Conservation (phyloP, 2,797 vertebrate species). For the Premnoplex brunnescens region DNA sequence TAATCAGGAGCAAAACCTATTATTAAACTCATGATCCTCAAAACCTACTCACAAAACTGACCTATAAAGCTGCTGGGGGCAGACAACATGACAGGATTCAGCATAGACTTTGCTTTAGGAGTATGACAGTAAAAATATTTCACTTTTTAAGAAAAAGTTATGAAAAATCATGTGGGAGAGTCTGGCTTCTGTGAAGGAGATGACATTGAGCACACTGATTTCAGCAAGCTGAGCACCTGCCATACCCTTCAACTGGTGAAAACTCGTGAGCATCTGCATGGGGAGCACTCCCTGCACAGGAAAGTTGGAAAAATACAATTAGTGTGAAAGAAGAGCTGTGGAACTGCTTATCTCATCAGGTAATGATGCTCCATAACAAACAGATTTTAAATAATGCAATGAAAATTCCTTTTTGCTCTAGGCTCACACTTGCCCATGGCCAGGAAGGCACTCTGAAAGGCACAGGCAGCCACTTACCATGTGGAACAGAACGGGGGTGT, state of each 20-base stretch:
- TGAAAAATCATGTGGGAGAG: neutral
- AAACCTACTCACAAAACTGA: neutral
- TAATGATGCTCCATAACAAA: neutral
- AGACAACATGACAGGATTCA: neutral
- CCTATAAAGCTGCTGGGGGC: neutral
- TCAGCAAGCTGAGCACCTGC: neutral
- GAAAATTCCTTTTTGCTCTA: neutral
- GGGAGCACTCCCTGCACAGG: neutral
- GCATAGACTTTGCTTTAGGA: neutral
- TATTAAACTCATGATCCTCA: neutral
- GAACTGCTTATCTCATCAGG: neutral
- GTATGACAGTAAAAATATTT: neutral
- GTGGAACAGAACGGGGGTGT: conserved; percentile 73
- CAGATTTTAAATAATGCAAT: neutral
- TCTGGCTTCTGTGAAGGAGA: neutral
- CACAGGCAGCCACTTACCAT: conserved; percentile 57
- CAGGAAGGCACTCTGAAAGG: neutral
- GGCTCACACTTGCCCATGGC: neutral
- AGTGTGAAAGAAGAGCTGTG: neutral
- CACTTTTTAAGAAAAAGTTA: neutral
- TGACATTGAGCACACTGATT: neutral
- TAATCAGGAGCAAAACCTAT: neutral
- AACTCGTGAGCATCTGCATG: neutral
- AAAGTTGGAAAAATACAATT: neutral
- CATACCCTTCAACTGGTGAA: neutral